Evolutionary conservation across 2,888 invertebrate species (phyloP), one percentile per base, ranked within the genome.

Genomic region (Petrolisthes manimaculis): DNA sequence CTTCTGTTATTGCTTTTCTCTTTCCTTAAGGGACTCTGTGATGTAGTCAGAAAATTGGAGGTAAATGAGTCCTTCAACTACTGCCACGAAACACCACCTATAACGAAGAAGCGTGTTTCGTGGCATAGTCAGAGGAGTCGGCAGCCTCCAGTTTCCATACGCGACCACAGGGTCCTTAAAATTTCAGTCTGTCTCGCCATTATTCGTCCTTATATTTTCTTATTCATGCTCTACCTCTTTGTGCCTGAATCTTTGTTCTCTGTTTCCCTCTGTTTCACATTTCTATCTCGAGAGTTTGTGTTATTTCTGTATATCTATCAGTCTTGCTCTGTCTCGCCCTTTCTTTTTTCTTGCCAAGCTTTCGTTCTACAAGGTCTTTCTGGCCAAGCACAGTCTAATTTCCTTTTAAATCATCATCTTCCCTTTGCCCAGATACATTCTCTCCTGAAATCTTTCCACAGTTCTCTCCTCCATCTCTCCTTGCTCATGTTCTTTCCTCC

Each of bases 161-260:
- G 37, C 37, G 37, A 37, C 37, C 37, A 37, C 37, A 37, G 37
- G 37, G 37, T 37, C 37, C 37, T 37, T 37, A 37, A 37, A 37
- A 37, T 37, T 21, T 55, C 55, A 74, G 8, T 55, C 55, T 83
- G 54, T 54, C 71, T 21, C 74, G 37, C 24, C 21, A n/a, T 55
- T 24, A 24, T 24, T 74, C 74, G 71, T 14, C 54, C 74, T 74
- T 24, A 53, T 21, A 54, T 12, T 83, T 21, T 74, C 55, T 55
- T 54, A 21, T 54, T 74, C 83, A 55, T 24, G 71, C 74, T 53
- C 53, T 83, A 18, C 61, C 81, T 55, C 12, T 24, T 78, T 51
- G 6, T 24, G 6, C 51, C 51, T 18, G 2, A 8, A 78, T 14
- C 51, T 51, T 78, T 3, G 9, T 24, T 21, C 24, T 21, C 74